These are phyloP conservation scores for Drosophila austrosaltans DNA, from an alignment of 2,888 invertebrate genomes.

Conservation along the genomic window DNA sequence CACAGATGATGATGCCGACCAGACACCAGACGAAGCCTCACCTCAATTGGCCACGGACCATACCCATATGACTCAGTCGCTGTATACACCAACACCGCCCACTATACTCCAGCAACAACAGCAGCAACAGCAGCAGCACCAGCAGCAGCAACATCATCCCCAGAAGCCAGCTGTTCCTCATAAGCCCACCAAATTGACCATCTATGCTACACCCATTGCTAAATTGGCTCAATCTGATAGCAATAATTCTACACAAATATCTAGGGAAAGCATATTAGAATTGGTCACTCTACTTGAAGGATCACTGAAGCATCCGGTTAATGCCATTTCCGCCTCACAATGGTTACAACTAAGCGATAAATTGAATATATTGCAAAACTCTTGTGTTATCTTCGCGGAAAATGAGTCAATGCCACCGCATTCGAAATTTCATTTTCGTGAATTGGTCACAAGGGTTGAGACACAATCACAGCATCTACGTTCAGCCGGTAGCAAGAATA, in stretches of 20 bases:
- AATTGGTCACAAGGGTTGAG: slow-evolving; percentile 89
- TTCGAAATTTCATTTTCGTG: slow-evolving; percentile 93
- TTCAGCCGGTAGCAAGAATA: slow-evolving; percentile 88
- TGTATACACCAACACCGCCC: slow-evolving; percentile 24
- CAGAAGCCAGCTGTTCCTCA: slow-evolving; percentile 89
- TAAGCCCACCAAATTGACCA: slow-evolving; percentile 87
- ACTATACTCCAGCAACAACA: slow-evolving; percentile 29
- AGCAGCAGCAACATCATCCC: neutral
- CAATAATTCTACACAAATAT: slow-evolving; percentile 84
- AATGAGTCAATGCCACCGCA: slow-evolving; percentile 91
- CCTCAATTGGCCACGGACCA: neutral
- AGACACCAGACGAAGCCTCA: slow-evolving; percentile 30
- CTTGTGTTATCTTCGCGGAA: slow-evolving; percentile 93
- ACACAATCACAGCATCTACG: slow-evolving; percentile 88
- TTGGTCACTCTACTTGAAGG: slow-evolving; percentile 87
- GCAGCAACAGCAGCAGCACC: slow-evolving; percentile 29
- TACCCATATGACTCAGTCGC: slow-evolving; percentile 6
- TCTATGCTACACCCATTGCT: slow-evolving; percentile 90
- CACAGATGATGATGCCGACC: slow-evolving; percentile 72
- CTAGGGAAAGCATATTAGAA: slow-evolving; percentile 86
- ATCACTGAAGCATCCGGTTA: slow-evolving; percentile 86
- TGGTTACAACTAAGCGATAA: slow-evolving; percentile 92
- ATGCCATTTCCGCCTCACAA: slow-evolving; percentile 85
- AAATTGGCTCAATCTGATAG: slow-evolving; percentile 81
- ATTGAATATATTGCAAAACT: slow-evolving; percentile 91